Evolutionary conservation across 2,797 vertebrate genomes (phyloP), one percentile per base, ranked within the genome.

Genomic region (Hybognathus amarus): DNA sequence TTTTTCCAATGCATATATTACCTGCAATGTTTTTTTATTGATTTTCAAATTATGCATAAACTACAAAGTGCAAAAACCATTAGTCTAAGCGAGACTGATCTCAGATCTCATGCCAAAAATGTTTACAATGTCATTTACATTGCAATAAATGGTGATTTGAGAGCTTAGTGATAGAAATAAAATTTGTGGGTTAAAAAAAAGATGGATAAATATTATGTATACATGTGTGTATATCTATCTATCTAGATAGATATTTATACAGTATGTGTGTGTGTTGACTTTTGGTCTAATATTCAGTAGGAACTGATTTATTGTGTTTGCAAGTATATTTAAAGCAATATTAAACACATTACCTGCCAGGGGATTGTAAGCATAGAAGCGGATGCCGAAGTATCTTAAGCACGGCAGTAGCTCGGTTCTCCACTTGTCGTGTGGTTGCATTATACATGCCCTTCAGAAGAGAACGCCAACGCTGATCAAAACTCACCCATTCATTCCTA

Each of bases 391-490:
- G 89, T 96, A 45, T 77, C 95, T 92, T 75, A 99, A 93, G 90
- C 98, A 99, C 1, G 97, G 97, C 45, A 99, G 87, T 80, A 99
- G 92, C 88, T 99, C 97, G 0, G 90, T n/a, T 89, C 90, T 99
- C 98, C 83, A 99, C 97, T 88, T 97, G 97, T 50, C 97, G 93
- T 0, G 97, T 99, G 22, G 94, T 97, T 1, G 96, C 96, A 0
- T 99, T 99, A 93, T 99, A 99, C 97, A 99, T 98, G 4, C 97
- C 98, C 98, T 99, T 92, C 20, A 54, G 18, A 40, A n/a, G 33
- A 56, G 22, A 59, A 42, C 5, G 73, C 22, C 17, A 54, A 75
- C 17, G 22, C 59, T 68, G 13, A 36, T 77, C 38, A 61, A 61
- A 76, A n/a, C 24, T 22, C 24, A 1, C 12, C 0, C 6, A 27